Evolutionary conservation across 2,797 vertebrate genomes (phyloP), one percentile per base, ranked within the genome.

Genomic region (Pristis pectinata): DNA sequence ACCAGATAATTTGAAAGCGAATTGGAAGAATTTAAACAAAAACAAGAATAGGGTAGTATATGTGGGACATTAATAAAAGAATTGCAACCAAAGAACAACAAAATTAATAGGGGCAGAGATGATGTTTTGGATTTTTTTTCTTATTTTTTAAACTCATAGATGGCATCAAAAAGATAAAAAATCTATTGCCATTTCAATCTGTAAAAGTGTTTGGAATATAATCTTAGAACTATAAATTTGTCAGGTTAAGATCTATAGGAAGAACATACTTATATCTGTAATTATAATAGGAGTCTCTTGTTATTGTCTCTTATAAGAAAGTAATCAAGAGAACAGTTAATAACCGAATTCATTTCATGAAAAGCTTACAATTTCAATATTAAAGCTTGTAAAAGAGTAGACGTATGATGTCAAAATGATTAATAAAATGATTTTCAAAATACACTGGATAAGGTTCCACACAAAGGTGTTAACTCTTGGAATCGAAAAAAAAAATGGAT

Each of bases 81-180:
- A 41, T 6, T 67, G 24, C 17, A 41, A 89, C 27, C 27, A 59
- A n/a, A 37, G n/a, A 92, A 64, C 59, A 91, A 41, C 61, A n/a
- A 67, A 67, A 41, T 92, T 7, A 41, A 34, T 27, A 13, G 83
- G 85, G 17, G 17, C 27, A 85, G 10, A 24, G 82, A 87, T 41
- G 87, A 6, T 67, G 34, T 19, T 67, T 19, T 92, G 87, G 59
- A 92, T 19, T 64, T 67, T 64, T 82, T 7, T 41, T 67, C 87
- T 22, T 67, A 59, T 24, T 92, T 22, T 19, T 41, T 92, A 34
- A 64, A 15, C n/a, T 64, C 87, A 19, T 24, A 24, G 59, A n/a
- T 92, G 87, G n/a, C 59, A 91, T 59, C 15, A 30, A 37, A 64
- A 92, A 15, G n/a, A 64, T 92, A 34, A n/a, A 92, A 92, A 92